Conservation (phyloP, 2,888 invertebrate genomes). For the Drosophila helvetica region DNA sequence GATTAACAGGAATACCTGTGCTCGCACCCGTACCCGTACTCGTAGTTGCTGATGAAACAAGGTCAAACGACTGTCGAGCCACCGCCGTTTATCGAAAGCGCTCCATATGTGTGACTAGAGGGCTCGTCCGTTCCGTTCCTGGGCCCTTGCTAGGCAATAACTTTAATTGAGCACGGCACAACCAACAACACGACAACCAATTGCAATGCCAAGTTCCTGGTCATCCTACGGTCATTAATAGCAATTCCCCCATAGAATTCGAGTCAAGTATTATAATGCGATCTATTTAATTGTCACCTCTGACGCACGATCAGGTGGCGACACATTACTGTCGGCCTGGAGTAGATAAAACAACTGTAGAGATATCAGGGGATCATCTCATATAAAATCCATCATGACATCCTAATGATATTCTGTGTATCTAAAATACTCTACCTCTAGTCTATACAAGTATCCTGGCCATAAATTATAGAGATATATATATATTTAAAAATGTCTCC, state of each 20-base stretch:
- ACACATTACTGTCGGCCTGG: not conserved
- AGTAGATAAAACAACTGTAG: slow-evolving; percentile 7
- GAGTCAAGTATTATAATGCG: slow-evolving; percentile 20
- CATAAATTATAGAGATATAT: no score
- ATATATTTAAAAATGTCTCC: no score
- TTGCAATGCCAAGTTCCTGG: slow-evolving; percentile 40
- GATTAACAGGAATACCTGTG: not conserved
- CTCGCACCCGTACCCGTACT: not conserved
- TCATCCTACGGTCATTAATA: slow-evolving; percentile 9
- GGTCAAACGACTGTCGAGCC: not conserved
- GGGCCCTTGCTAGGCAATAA: slow-evolving; percentile 39
- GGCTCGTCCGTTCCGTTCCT: slow-evolving; percentile 15
- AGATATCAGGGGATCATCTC: no score
- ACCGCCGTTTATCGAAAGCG: slow-evolving; percentile 18
- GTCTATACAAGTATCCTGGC: no score
- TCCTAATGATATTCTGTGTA: no score
- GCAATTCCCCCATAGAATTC: slow-evolving; percentile 28
- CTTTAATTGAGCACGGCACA: slow-evolving; percentile 38
- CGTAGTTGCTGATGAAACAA: not conserved
- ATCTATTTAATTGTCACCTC: slow-evolving; percentile 38
- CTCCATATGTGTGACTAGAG: slow-evolving; percentile 28
- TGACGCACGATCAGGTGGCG: slow-evolving; percentile 34
- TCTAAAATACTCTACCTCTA: no score
- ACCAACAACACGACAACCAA: slow-evolving; percentile 28
- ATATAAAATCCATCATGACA: no score